Conservation (phyloP, 1,140 invertebrate genomes). For the Arctopsyche grandis region DNA sequence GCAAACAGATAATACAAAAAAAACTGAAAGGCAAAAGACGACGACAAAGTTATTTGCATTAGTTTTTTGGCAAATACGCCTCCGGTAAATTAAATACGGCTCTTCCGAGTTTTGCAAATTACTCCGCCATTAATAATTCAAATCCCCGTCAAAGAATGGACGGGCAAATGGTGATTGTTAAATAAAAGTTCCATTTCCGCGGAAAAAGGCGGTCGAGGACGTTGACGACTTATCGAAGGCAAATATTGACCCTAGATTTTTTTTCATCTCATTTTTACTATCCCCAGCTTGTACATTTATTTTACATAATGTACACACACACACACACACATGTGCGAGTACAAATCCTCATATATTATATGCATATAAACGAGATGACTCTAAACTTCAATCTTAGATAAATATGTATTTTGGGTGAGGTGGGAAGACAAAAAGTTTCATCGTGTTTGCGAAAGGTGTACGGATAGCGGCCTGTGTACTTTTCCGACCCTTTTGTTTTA, state of each 20-base stretch:
- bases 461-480: slow-evolving; percentile 14
- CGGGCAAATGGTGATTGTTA: slow-evolving; percentile 30
- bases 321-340: background rate
- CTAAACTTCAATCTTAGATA: slow-evolving; percentile 29
- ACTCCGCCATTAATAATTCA: slow-evolving; percentile 37
- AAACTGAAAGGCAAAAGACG: background rate
- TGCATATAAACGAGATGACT: background rate
- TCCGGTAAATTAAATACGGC: slow-evolving; percentile 26
- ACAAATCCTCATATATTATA: background rate
- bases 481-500: slow-evolving; percentile 15
- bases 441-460: slow-evolving; percentile 10
- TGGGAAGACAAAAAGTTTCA: slow-evolving; percentile 21
- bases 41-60: slow-evolving; percentile 30
- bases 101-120: slow-evolving; percentile 23
- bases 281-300: background rate
- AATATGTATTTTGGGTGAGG: slow-evolving; percentile 31
- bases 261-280: slow-evolving; percentile 6
- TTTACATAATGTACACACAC: background rate
- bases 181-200: slow-evolving; percentile 20
- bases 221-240: slow-evolving; percentile 15
- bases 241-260: slow-evolving; percentile 16
- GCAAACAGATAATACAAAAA: background rate
- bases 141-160: slow-evolving; percentile 27
- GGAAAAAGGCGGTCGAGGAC: slow-evolving; percentile 31
- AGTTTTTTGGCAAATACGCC: slow-evolving; percentile 28